Conservation (phyloP, 2,113 vertebrate species). For the Tringa solitaria region DNA sequence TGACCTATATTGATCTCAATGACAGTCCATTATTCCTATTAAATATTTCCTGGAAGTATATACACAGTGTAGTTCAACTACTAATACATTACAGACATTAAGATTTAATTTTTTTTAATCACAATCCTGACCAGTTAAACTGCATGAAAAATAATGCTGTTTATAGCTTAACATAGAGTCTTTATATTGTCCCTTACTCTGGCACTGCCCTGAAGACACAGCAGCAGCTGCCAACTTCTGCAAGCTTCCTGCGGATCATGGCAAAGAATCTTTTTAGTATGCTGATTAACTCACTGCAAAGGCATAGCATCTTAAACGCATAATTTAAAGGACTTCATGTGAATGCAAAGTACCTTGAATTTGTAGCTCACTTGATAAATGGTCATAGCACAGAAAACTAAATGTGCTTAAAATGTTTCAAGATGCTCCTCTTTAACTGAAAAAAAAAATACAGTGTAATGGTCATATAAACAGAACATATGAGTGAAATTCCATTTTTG, state of each 20-base stretch:
- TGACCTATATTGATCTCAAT: neutral
- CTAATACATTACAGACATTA: neutral
- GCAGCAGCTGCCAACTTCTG: neutral
- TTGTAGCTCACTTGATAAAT: neutral
- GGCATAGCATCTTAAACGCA: neutral
- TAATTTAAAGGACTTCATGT: neutral
- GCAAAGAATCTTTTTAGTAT: neutral
- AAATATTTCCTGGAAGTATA: neutral
- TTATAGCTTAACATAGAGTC: neutral
- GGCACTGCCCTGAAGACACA: neutral
- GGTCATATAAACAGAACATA: neutral
- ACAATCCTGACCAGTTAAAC: neutral
- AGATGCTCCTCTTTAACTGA: neutral
- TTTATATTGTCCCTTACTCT: neutral
- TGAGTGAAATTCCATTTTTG: neutral
- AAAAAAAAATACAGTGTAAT: neutral
- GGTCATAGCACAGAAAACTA: neutral
- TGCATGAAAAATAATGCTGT: neutral
- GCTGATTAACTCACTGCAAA: neutral
- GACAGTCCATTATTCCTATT: neutral
- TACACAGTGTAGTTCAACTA: neutral
- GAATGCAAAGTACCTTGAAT: neutral
- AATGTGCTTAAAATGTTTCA: neutral
- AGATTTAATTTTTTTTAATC: neutral
- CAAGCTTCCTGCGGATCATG: neutral